Base-by-base conservation (phyloP, 2,888 invertebrate species). In the Cremastinae sp. region DNA sequence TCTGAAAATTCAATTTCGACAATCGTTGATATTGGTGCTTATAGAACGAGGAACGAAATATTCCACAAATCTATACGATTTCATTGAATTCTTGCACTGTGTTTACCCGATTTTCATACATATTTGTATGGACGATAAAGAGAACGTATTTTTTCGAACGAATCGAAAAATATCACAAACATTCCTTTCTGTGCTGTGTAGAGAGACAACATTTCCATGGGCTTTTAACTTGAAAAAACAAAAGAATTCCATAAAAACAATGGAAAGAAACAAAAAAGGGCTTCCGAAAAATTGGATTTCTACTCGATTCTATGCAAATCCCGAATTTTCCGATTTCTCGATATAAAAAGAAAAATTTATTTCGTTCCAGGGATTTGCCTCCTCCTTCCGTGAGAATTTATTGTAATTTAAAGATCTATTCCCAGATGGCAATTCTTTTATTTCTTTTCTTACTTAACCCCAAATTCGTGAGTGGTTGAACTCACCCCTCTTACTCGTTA, bases 171-270 rank as follows among this genome's bases (percentile, higher is more conserved):
- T 34, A 74, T 58, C 20, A 56, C 64, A 74, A 70, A 74, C 70
- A 58, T 74, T 70, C 69, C 56, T 74, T 70, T 58, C 38, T 41
- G 22, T 38, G 20, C 12, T 58, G 62, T 41, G 58, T 64, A 49
- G 28, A 64, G 70, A 34, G 36, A 70, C 58, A 70, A 70, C 70
- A 58, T 74, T 74, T 64, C n/a, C 16, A 58, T 14, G 62, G 56
- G 58, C 38, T 58, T 68, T 61, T 34, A 68, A 47, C 20, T 9
- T 34, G 36, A 56, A 12, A 20, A 10, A 16, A 8, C 9, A 4
- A 22, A 16, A 9, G 16, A 16, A 47, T 8, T 9, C 16, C 16
- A 9, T 3, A 8, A 28, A 28, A 28, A 28, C 5, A 5, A 28
- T 28, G 7, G n/a, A 28, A 59, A 16, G 7, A 16, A 53, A 3